Conservation (phyloP, 2,113 vertebrate genomes). For the Tinamus guttatus region DNA sequence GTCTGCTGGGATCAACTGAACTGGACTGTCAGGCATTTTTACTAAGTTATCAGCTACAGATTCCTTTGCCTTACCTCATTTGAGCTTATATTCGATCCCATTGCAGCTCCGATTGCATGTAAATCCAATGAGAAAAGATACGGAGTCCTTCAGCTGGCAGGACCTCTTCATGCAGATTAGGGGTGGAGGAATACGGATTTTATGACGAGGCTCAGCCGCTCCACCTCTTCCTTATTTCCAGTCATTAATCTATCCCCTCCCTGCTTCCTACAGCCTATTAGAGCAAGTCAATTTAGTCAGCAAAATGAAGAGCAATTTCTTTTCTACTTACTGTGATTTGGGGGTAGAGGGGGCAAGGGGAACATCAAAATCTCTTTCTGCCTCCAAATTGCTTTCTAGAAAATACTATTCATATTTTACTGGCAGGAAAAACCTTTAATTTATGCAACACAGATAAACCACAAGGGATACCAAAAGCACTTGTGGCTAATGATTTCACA, state of each 20-base stretch:
- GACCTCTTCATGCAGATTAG: conserved; percentile 32
- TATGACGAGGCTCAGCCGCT: conserved; percentile 5
- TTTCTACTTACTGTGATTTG: background rate
- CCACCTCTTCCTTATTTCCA: conserved; percentile 53
- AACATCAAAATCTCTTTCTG: background rate
- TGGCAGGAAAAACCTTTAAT: background rate
- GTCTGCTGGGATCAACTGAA: background rate
- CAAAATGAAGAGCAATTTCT: background rate
- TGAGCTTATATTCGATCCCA: conserved; percentile 74
- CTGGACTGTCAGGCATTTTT: background rate
- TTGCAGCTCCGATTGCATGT: conserved; percentile 37
- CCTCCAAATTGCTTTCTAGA: background rate
- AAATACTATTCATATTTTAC: background rate
- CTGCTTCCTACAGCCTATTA: conserved; percentile 49
- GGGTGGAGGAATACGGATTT: conserved; percentile 46
- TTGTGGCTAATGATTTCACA: background rate
- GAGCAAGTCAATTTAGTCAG: conserved; percentile 38
- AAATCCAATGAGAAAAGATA: conserved; percentile 4
- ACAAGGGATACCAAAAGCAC: background rate
- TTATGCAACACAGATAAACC: background rate
- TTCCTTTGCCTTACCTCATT: conserved; percentile 64
- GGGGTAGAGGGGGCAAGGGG: too few relatives aligned
- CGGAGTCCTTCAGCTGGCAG: rapidly evolving
- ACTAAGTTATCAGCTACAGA: background rate
- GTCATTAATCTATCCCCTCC: conserved; percentile 53